phyloP scores from a whole-genome alignment of 1,140 invertebrate species.

The Eufriesea mexicana region DNA sequence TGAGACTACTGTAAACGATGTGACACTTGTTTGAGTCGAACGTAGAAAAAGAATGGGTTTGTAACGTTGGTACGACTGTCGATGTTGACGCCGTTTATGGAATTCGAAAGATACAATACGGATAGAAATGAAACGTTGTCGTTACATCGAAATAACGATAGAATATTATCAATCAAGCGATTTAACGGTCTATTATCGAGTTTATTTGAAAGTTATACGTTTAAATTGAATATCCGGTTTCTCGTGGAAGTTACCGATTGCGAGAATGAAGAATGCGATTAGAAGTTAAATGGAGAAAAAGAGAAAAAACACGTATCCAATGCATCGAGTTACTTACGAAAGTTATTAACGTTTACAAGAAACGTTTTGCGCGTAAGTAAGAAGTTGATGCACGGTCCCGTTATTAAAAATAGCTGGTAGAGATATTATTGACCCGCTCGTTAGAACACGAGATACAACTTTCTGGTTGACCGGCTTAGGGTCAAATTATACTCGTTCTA shows the following conservation, averaged over 20 bases:
- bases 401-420: constrained; percentile 70
- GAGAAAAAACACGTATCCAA: background rate
- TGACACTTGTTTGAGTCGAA: constrained; percentile 9
- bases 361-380: background rate
- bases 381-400: constrained; percentile 22
- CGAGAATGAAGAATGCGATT: background rate
- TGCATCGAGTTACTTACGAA: background rate
- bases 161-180: background rate
- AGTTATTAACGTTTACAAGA: background rate
- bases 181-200: background rate
- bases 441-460: constrained; percentile 67
- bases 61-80: constrained; percentile 9
- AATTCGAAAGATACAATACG: background rate
- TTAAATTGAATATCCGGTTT: background rate
- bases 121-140: background rate
- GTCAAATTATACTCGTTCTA: constrained; percentile 32
- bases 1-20: too few species aligned
- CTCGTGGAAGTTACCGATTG: background rate
- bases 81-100: background rate
- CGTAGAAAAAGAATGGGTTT: background rate
- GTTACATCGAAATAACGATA: background rate
- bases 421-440: constrained; percentile 71
- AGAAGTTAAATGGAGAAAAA: background rate
- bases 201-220: background rate
- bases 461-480: constrained; percentile 59